Evolutionary conservation across 2,113 vertebrate species (phyloP).

Genomic region (Eulemur macaco): DNA sequence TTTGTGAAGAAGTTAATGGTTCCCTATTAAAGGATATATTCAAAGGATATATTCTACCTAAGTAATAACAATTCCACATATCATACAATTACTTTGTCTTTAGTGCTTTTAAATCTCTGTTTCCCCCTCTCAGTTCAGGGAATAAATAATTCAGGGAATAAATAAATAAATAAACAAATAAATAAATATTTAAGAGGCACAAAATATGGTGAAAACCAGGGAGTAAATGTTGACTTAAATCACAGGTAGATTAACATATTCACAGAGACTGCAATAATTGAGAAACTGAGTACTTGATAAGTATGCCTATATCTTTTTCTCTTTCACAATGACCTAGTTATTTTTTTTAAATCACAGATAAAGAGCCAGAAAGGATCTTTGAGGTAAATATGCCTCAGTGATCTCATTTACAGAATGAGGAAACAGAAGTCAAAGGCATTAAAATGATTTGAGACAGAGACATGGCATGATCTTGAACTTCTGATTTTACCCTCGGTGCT

Average conservation of each 20-base stretch:
- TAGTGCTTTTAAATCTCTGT: background rate
- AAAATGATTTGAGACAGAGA: background rate
- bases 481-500: background rate
- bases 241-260: background rate
- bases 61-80: background rate
- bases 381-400: background rate
- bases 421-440: background rate
- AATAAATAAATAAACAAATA: background rate
- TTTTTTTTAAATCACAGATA: background rate
- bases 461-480: background rate
- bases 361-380: background rate
- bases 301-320: background rate
- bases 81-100: background rate
- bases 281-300: background rate
- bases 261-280: background rate
- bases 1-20: background rate
- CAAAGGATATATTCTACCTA: background rate
- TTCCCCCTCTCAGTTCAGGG: background rate
- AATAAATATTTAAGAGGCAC: background rate
- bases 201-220: background rate
- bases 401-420: background rate
- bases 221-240: background rate
- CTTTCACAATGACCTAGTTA: background rate
- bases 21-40: background rate
- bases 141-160: background rate